These are phyloP conservation scores for Danio albolineatus DNA, from an alignment of 2,797 vertebrate genomes.

Conservation along the genomic window DNA sequence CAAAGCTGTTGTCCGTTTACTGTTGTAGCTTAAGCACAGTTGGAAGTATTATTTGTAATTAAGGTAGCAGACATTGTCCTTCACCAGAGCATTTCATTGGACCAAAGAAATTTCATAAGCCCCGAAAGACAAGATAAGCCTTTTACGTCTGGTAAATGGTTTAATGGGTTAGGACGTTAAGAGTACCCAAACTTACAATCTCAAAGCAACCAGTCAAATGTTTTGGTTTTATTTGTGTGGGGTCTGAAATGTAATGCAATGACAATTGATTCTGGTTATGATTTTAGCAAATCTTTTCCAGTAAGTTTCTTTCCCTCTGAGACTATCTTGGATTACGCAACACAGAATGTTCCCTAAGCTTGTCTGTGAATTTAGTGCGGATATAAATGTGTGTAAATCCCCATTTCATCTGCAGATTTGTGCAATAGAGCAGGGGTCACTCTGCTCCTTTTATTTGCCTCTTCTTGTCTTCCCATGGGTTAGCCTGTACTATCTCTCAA, in stretches of 20 bases:
- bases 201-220: not conserved
- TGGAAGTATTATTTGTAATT: not conserved
- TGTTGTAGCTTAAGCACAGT: not conserved
- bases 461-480: constrained; percentile 12
- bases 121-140: not conserved
- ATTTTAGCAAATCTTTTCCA: constrained; percentile 1
- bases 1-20: not conserved
- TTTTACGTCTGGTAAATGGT: not conserved
- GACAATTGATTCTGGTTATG: not conserved
- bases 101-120: not conserved
- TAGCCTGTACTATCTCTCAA: constrained; percentile 32
- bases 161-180: too few species aligned
- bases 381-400: constrained; percentile 28
- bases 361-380: not conserved
- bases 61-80: not conserved
- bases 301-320: not conserved
- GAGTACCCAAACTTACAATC: not conserved
- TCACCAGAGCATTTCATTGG: not conserved
- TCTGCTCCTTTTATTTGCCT: constrained; percentile 27
- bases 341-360: constrained; percentile 27
- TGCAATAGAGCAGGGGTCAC: constrained; percentile 39
- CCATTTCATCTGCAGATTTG: constrained; percentile 25
- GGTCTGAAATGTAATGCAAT: not conserved
- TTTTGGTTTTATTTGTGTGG: not conserved
- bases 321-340: constrained; percentile 15